These are phyloP conservation scores for Scyliorhinus canicula DNA, from an alignment of 2,797 vertebrate species.

Conservation along the genomic window DNA sequence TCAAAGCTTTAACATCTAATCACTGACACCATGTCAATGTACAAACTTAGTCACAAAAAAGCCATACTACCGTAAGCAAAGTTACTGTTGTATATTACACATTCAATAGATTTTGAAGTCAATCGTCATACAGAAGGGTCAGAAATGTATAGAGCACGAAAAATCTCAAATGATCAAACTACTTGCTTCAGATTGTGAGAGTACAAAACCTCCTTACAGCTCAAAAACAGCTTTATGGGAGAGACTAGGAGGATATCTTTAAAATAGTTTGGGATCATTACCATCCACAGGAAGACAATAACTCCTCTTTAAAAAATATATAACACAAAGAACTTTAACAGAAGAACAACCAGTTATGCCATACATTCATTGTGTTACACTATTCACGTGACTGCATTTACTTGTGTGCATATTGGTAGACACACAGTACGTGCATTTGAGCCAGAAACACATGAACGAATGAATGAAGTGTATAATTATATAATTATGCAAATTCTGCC, in stretches of 20 bases:
- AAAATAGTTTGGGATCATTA: neutral
- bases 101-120: neutral
- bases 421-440: neutral
- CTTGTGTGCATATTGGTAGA: neutral
- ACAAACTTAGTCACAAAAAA: neutral
- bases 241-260: neutral
- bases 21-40: neutral
- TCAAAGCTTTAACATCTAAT: constrained; percentile 48
- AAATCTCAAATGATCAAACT: neutral
- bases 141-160: neutral
- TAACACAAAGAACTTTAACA: neutral
- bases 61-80: neutral
- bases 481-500: neutral
- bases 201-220: neutral
- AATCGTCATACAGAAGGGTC: neutral
- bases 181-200: neutral
- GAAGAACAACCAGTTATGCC: neutral
- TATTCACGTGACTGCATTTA: no score
- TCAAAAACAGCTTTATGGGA: neutral
- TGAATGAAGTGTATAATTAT: neutral
- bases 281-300: neutral
- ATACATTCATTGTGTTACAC: neutral
- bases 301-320: neutral
- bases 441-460: neutral
- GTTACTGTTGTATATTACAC: neutral